phyloP scores from a whole-genome alignment of 2,113 vertebrate species.

The Brevimyrus niger region DNA sequence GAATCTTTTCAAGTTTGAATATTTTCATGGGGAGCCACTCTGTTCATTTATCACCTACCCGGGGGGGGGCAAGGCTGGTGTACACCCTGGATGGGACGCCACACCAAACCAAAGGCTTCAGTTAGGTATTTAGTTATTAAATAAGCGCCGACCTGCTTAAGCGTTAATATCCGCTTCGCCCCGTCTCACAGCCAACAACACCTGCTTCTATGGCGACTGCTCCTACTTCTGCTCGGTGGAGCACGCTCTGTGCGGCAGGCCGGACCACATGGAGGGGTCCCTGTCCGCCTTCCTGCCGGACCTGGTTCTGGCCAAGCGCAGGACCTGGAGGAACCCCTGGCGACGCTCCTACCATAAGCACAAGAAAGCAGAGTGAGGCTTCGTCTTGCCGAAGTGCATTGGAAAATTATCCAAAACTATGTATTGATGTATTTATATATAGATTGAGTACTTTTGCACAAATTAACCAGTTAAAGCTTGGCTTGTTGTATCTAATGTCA shows the following conservation, averaged over 20 bases:
- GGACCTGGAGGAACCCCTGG: constrained; percentile 98
- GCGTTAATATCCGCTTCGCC: background rate
- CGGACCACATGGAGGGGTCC: constrained; percentile 91
- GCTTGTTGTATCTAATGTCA: background rate
- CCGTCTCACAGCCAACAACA: constrained; percentile 76
- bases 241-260: constrained; percentile 90
- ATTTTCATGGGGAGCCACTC: background rate
- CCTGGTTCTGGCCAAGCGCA: constrained; percentile 83
- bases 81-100: background rate
- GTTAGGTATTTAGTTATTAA: background rate
- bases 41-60: background rate
- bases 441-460: background rate
- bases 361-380: constrained; percentile 94
- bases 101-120: background rate
- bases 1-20: background rate
- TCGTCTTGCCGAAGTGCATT: background rate
- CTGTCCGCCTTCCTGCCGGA: constrained; percentile 93
- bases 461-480: background rate
- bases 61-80: background rate
- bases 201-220: constrained; percentile 98
- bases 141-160: background rate
- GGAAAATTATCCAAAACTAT: background rate
- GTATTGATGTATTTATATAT: background rate
- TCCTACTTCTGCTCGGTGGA: constrained; percentile 98
- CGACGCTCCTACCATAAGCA: constrained; percentile 98